Base-by-base conservation (phyloP, 2,888 invertebrate species). In the Xestia xanthographa region DNA sequence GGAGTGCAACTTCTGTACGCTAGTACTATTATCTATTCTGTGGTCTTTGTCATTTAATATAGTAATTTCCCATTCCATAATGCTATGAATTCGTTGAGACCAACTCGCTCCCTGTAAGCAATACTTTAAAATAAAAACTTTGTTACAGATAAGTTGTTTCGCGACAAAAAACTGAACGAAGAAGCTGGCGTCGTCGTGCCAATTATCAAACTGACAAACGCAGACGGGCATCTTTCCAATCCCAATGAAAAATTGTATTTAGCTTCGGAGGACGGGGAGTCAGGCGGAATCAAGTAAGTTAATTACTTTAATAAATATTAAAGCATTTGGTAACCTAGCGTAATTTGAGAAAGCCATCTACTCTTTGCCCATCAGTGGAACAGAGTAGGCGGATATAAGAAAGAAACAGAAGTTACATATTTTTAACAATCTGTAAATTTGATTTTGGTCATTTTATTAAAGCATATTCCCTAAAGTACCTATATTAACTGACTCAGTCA, bases 151-250 rank as follows among this genome's bases (percentile, higher is more conserved):
- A 83, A 83, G 77, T 74, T 83, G 20, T 67, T 85, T 56, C 68
- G 41, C 9, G 88, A 89, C 38, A 88, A 89, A 38, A 85, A 88
- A 38, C 9, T 17, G 8, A 74, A 66, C 26, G 77, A 70, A 63
- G 70, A 80, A 75, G 72, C 41, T 38, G 73, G 72, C 20, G 62
- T 53, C 11, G 63, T 65, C 3, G 75, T 86, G 20, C 87, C 89
- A 8, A 84, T 85, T 63, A 75, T 91, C 1, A 91, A 90, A 81
- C 71, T 91, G 53, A 87, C 86, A 5, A 92, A 91, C 38, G 26
- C 88, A 45, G 90, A 90, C 71, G 79, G 74, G 14, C 73, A 80
- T 56, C 41, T 53, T 43, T 74, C 75, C 43, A 74, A 74, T 26
- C 34, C 48, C 5, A 82, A 82, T 77, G 86, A 86, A 70, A 84